phyloP scores from a whole-genome alignment of 2,888 invertebrate genomes.

The Drosophila anomalata region DNA sequence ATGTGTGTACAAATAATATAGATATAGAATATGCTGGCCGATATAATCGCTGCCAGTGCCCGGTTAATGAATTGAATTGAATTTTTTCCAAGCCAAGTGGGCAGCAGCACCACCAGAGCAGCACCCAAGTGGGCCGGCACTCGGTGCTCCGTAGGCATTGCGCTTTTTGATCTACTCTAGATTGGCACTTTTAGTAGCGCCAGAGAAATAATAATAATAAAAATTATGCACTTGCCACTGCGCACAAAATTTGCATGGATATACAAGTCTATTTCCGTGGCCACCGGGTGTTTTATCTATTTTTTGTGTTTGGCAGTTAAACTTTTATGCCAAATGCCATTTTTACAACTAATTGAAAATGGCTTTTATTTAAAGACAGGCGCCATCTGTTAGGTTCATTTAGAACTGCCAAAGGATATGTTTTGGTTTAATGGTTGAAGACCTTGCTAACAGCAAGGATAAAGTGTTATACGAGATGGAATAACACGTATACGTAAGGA shows the following conservation, averaged over 20 bases:
- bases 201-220: slow-evolving; percentile 62
- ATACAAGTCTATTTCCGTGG: slow-evolving; percentile 68
- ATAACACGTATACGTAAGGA: background rate
- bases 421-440: background rate
- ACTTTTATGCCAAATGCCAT: slow-evolving; percentile 35
- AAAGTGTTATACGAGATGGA: slow-evolving; percentile 7
- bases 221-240: slow-evolving; percentile 70
- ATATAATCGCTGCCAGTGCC: slow-evolving; percentile 68
- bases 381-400: slow-evolving; percentile 11
- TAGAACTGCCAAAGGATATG: slow-evolving; percentile 7
- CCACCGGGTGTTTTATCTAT: slow-evolving; percentile 60
- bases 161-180: slow-evolving; percentile 72
- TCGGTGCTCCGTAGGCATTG: slow-evolving; percentile 64
- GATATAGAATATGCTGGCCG: slow-evolving; percentile 57
- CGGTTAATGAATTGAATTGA: slow-evolving; percentile 75
- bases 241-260: slow-evolving; percentile 66
- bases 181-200: slow-evolving; percentile 68
- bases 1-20: slow-evolving; percentile 45
- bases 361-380: slow-evolving; percentile 3
- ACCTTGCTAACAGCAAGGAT: slow-evolving; percentile 3
- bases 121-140: slow-evolving; percentile 35
- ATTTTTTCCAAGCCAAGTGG: slow-evolving; percentile 53
- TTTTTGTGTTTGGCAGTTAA: slow-evolving; percentile 26
- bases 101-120: slow-evolving; percentile 36
- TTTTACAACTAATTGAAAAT: slow-evolving; percentile 32